Percentiles rank a stretch among this genome's conserved stretches.
Evolutionary conservation across 2,888 invertebrate species (phyloP).

Genomic region (Lobophora halterata): DNA sequence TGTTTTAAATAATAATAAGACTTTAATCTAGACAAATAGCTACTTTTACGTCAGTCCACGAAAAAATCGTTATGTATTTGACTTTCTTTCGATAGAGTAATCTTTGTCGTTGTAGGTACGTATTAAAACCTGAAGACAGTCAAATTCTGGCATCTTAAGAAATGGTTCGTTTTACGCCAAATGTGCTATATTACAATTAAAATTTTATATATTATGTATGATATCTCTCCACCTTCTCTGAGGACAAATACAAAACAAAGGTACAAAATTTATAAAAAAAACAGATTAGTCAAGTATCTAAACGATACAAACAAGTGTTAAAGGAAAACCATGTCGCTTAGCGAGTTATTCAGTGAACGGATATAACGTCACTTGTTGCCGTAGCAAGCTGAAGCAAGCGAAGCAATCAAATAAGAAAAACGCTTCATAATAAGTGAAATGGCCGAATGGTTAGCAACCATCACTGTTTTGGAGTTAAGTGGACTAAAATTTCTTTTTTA

Average conservation of each 20-base stretch:
- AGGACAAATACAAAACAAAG: slow-evolving; percentile 34
- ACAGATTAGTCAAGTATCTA: slow-evolving; percentile 69
- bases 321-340: slow-evolving; percentile 71
- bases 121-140: no score
- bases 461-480: slow-evolving; percentile 50
- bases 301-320: slow-evolving; percentile 78
- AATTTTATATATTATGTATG: slow-evolving; percentile 6
- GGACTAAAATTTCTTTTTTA: slow-evolving; percentile 18
- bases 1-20: neutral
- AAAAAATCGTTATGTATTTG: no score
- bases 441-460: slow-evolving; percentile 30
- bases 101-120: no score
- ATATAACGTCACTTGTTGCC: slow-evolving; percentile 51
- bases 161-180: no score
- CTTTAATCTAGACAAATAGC: no score
- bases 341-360: slow-evolving; percentile 53
- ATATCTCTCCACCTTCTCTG: slow-evolving; percentile 16
- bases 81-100: no score
- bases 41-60: no score
- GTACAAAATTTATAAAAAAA: slow-evolving; percentile 34
- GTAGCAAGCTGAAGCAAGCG: slow-evolving; percentile 76
- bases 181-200: neutral
- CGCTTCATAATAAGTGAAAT: slow-evolving; percentile 26
- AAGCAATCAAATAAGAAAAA: slow-evolving; percentile 51
- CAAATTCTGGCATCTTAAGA: no score